Evolutionary conservation across 2,888 invertebrate species (phyloP), one percentile per base, ranked within the genome.

Genomic region (Metopia argyrocephala): DNA sequence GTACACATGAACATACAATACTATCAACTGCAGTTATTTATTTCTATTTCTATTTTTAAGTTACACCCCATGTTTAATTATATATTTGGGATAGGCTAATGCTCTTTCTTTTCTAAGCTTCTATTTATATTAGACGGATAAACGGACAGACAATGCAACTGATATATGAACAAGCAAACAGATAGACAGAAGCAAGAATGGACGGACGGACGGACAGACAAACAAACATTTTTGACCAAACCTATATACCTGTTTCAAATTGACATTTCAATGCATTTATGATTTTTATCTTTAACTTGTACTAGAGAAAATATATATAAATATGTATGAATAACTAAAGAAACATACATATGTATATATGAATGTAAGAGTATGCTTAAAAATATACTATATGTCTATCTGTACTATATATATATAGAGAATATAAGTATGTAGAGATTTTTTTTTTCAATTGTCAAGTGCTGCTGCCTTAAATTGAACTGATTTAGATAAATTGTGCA

Each of bases 261-360:
- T 88, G 87, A 88, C 87, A 87, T 88, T 87, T 87, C 87, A 87
- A 87, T 87, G 87, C 87, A 87, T 88, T 87, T 87, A 87, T 87
- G 88, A 88, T 88, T 87, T 85, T 87, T 86, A 87, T 87, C 87
- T 87, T 68, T 52, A 68, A 75, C 71, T 79, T 78, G 78, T 75
- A 81, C 46, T 78, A 61, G 65, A 66, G 65, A 64, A 68, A 68
- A 71, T 76, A 46, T 12, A 38, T 38, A 0, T 2, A 12, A 12
- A 38, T 38, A 61, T n/a, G 69, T 31, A 61, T 18, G 54, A 25
- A 31, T 21, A 48, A n/a, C 21, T 27, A 31, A 48, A 45, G 7
- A 61, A n/a, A 48, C 28, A 76, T 20, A 62, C 9, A 54, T 28
- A 57, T 20, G 59, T 20, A 57, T 21, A 52, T 57, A 27, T 9